These are phyloP conservation scores for Platyscapa corneri DNA, from an alignment of 1,140 invertebrate species.

Conservation along the genomic window DNA sequence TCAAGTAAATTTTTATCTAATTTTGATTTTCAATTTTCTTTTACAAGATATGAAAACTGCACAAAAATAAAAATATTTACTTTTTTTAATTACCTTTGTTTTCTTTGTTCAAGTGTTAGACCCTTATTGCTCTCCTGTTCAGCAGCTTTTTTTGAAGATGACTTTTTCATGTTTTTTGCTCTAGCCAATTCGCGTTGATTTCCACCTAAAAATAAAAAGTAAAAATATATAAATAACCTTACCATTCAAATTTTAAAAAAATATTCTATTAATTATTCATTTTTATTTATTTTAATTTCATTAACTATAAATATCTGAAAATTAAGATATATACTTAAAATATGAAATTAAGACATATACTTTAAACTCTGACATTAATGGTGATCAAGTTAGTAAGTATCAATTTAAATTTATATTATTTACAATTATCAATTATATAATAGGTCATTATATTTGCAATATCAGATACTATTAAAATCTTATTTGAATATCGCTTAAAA, in stretches of 20 bases:
- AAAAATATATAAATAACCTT: background rate
- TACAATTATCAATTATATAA: background rate
- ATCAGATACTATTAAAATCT: too few species aligned
- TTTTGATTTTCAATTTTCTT: too few species aligned
- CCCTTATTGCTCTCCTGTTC: constrained; percentile 79
- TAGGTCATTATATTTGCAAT: background rate
- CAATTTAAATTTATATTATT: background rate
- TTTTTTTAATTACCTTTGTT: constrained; percentile 73
- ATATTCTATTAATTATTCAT: too few species aligned
- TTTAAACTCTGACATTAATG: too few species aligned
- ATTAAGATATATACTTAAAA: too few species aligned
- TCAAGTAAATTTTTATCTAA: too few species aligned
- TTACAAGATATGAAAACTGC: too few species aligned
- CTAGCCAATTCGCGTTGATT: constrained; percentile 82
- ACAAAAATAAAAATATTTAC: background rate
- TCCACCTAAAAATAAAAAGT: constrained; percentile 69
- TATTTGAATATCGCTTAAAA: background rate
- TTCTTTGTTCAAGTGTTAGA: constrained; percentile 77
- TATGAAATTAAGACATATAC: background rate
- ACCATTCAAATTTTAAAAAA: background rate
- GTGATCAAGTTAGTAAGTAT: background rate
- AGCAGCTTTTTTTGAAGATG: constrained; percentile 70
- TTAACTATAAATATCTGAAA: background rate
- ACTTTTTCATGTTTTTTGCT: constrained; percentile 79
- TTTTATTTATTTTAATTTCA: background rate